phyloP scores from a whole-genome alignment of 2,888 invertebrate species.

The Allygus modestus region DNA sequence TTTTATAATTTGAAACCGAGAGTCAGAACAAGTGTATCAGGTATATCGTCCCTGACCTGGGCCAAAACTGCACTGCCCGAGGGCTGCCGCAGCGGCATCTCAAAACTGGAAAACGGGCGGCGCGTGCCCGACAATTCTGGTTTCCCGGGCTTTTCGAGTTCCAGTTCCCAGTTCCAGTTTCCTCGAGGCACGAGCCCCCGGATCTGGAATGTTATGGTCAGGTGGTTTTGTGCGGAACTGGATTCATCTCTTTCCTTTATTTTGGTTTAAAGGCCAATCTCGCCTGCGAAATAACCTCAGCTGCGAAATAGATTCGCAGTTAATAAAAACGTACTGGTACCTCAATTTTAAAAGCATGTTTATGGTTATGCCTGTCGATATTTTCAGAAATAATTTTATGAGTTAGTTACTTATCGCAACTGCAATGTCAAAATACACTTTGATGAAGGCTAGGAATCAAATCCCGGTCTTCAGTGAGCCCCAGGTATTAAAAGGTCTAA shows the following conservation, averaged over 20 bases:
- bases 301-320: too few species aligned
- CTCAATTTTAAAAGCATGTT: too few species aligned
- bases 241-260: not conserved
- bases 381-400: too few species aligned
- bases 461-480: too few species aligned
- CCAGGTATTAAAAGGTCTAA: too few species aligned
- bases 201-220: not conserved
- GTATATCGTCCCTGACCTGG: not conserved
- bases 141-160: conserved; percentile 38
- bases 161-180: conserved; percentile 30
- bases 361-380: too few species aligned
- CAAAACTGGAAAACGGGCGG: conserved; percentile 29
- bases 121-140: conserved; percentile 11
- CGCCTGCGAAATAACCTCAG: too few species aligned
- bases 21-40: conserved; percentile 32
- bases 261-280: too few species aligned
- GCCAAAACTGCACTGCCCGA: not conserved
- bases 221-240: not conserved
- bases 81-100: not conserved
- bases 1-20: conserved; percentile 13
- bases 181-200: not conserved
- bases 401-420: too few species aligned
- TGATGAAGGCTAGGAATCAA: too few species aligned
- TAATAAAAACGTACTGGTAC: too few species aligned
- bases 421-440: too few species aligned